Evolutionary conservation across 2,797 vertebrate species (phyloP), one percentile per base, ranked within the genome.

Genomic region (Thaleichthys pacificus): DNA sequence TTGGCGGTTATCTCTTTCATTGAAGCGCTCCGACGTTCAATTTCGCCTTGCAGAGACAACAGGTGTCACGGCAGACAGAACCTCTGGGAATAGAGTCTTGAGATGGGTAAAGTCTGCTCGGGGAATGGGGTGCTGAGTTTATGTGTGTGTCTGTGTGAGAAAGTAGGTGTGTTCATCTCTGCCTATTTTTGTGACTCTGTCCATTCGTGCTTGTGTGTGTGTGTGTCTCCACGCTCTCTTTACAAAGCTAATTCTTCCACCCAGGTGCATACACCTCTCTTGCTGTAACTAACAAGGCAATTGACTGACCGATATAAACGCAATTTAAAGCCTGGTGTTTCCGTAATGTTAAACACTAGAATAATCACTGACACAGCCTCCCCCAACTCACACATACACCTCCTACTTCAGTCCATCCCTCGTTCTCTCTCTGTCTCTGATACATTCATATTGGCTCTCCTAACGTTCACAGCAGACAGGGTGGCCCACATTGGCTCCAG

Each of bases 331-430:
- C 82, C 83, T 89, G 88, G 85, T 85, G 84, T 90, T 86, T 87
- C 85, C 66, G 77, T 89, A 87, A 91, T 90, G 87, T 90, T 91
- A 87, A 92, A 91, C 88, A 91, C 82, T 84, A 81, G 82, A 85
- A 85, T 91, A 90, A 91, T 91, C 88, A 89, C 42, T 12, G 42
- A 87, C 87, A 89, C 86, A 82, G 87, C 83, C 86, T 78, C 76
- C 75, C 83, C 80, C 82, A 35, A 35, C 35, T 61, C 56, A 47
- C 35, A 35, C 56, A 30, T 42, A 66, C 35, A 7, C 3, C 54
- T 38, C 80, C 73, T 66, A 38, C 73, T 49, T 54, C 69, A 68
- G 9, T 22, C 42, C 64, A 8, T 69, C 75, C 66, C 32, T 56
- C 68, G 5, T 22, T 56, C 62, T 11, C 51, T 84, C 51, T 71